phyloP scores from a whole-genome alignment of 2,797 vertebrate genomes.

The Sebastes minor region DNA sequence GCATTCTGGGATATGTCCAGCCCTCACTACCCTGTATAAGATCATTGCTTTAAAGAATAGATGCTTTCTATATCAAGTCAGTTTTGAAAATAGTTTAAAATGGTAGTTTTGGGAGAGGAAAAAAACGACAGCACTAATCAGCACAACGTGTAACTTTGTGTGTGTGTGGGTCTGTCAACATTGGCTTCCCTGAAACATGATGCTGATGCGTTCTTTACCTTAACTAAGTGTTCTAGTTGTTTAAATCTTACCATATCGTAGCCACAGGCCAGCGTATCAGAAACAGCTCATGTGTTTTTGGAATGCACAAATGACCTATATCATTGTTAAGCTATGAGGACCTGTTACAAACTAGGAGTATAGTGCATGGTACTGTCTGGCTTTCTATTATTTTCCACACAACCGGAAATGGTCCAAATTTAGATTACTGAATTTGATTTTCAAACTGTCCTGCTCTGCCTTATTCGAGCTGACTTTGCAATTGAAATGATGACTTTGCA shows the following conservation, averaged over 20 bases:
- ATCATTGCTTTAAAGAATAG: not conserved
- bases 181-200: not conserved
- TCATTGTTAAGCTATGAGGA: not conserved
- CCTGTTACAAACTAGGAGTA: not conserved
- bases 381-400: not conserved
- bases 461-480: conserved; percentile 46
- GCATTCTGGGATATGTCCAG: not conserved
- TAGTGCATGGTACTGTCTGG: not conserved
- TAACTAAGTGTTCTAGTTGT: not conserved
- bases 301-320: not conserved
- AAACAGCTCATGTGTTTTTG: not conserved
- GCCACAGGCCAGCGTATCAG: not conserved
- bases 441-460: not conserved
- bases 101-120: not conserved
- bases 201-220: not conserved
- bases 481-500: conserved; percentile 41
- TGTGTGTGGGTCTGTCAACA: not conserved
- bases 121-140: not conserved
- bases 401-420: not conserved
- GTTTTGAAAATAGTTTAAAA: not conserved
- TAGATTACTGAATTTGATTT: conserved; percentile 22
- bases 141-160: not conserved
- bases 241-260: not conserved
- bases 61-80: not conserved
- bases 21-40: not conserved